A percentile compares a stretch with the other conserved stretches of the same genome.
phyloP scores from a whole-genome alignment of 2,888 invertebrate species.

The Scaptomyza parva region DNA sequence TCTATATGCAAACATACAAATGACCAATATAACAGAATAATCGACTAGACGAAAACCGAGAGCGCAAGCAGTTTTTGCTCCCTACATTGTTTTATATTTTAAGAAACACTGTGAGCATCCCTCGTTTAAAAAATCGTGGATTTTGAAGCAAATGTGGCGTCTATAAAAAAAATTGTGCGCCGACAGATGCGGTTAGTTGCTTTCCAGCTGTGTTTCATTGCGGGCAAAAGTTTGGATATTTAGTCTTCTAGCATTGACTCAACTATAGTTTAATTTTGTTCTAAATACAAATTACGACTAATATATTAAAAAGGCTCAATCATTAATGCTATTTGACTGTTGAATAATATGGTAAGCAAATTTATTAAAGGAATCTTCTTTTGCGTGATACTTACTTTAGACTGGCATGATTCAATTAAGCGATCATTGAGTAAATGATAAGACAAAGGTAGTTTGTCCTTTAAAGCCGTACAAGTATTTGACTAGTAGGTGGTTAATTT shows the following conservation, averaged over 20 bases:
- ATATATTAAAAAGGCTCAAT: neutral
- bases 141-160: slow-evolving; percentile 7
- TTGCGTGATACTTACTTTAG: neutral
- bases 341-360: slow-evolving; percentile 51
- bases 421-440: neutral
- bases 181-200: slow-evolving; percentile 73
- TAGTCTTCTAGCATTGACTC: neutral
- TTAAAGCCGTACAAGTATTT: neutral
- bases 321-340: slow-evolving; percentile 5
- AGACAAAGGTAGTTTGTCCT: neutral
- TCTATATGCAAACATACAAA: too few relatives aligned
- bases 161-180: slow-evolving; percentile 64
- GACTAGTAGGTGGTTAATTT: too few relatives aligned
- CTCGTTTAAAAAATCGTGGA: slow-evolving; percentile 11
- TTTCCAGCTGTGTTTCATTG: slow-evolving; percentile 84
- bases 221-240: slow-evolving; percentile 79
- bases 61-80: too few relatives aligned
- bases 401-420: neutral
- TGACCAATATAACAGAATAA: too few relatives aligned
- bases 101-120: slow-evolving; percentile 1
- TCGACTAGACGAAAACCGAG: too few relatives aligned
- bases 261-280: neutral
- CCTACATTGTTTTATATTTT: too few relatives aligned
- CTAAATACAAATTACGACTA: neutral
- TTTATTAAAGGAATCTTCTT: neutral